Evolutionary conservation across 2,113 vertebrate genomes (phyloP).

Genomic region (Hemibagrus wyckioides): DNA sequence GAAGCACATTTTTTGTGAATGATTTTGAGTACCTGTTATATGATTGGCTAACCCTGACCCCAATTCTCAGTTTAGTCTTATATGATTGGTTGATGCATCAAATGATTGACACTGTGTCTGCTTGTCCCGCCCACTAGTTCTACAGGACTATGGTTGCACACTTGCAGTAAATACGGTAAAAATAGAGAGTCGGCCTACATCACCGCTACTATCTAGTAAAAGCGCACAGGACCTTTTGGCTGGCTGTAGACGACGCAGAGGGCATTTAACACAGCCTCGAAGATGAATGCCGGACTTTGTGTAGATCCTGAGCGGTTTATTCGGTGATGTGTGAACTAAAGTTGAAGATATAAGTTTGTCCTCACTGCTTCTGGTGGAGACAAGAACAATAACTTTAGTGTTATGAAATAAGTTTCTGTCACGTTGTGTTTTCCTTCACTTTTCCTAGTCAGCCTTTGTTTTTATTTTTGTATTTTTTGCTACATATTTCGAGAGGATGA

Average conservation of each 20-base stretch:
- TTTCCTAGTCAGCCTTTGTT: neutral
- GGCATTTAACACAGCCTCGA: neutral
- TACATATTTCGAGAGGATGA: slow-evolving; percentile 3
- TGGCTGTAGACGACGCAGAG: neutral
- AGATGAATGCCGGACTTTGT: neutral
- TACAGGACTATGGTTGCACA: neutral
- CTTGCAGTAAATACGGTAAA: slow-evolving; percentile 9
- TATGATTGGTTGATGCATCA: neutral
- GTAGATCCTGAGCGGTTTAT: neutral
- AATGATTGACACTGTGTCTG: neutral
- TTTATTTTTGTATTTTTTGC: neutral
- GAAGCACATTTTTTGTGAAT: neutral
- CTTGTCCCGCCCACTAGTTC: neutral
- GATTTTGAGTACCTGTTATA: neutral
- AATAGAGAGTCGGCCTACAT: neutral
- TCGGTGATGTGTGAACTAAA: neutral
- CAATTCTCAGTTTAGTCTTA: neutral
- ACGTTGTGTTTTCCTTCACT: neutral
- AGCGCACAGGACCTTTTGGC: neutral
- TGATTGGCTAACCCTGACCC: neutral
- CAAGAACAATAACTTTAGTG: neutral
- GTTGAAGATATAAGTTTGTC: neutral
- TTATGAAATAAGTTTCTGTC: neutral
- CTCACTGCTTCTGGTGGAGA: no score
- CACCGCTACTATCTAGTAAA: neutral